Evolutionary conservation across 2,797 vertebrate species (phyloP), one percentile per base, ranked within the genome.

Genomic region (Philypnodon macrostomus): DNA sequence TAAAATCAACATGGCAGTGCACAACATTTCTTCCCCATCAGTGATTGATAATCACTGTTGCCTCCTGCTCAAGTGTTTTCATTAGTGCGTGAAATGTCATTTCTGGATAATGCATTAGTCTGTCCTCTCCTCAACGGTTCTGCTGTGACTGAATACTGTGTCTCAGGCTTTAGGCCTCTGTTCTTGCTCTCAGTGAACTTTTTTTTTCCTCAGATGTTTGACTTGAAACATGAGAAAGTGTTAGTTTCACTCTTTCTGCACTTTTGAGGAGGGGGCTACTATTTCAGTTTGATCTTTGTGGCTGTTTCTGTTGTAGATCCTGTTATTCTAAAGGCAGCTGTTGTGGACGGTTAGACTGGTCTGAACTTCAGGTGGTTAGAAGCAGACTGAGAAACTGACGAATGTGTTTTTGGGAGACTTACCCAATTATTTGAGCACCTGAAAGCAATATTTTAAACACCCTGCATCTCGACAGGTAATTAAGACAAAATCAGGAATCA

Each of bases 401-500:
- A 88, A 85, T 87, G 85, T 87, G 57, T 63, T 68, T 58, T 27
- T 47, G 47, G 48, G 51, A 60, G 41, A 53, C 29, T 19, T 57
- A 51, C 51, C 78, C 65, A 47, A 73, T 79, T 78, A 81, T 71
- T 86, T 76, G 59, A 83, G 81, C 81, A 86, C 85, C 85, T 85
- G 76, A 84, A 85, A 87, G 89, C 88, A 90, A 90, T 89, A 90
- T 79, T 84, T 84, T 84, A 77, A 83, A 80, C 74, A 79, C 82
- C 74, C 70, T 63, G 72, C 80, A 78, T 84, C 79, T 83, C 71
- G 68, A 88, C 83, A 81, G 81, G 78, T 85, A 81, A 77, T 86
- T 75, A 65, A 80, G 74, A 83, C 72, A 76, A n/a, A 88, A 85
- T 91, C 90, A 91, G 90, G 89, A 91, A 91, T 83, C 84, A 66